Conservation (phyloP, 2,888 invertebrate species). For the Acrobeloides nanus region DNA sequence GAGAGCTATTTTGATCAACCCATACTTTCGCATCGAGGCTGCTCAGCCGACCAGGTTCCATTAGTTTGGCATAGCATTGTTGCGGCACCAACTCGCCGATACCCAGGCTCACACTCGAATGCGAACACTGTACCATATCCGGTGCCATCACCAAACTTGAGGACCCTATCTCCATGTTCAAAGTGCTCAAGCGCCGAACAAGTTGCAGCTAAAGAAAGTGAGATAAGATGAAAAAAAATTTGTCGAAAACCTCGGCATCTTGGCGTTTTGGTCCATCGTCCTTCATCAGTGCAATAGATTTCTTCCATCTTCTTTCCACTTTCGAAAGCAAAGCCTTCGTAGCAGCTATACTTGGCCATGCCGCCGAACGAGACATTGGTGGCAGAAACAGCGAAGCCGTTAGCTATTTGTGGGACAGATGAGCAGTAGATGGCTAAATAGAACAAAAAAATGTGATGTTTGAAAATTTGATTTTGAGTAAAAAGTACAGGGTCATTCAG, state of each 20-base stretch:
- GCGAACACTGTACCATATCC: slow-evolving; percentile 52
- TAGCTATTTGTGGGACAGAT: slow-evolving; percentile 92
- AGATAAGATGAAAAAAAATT: not conserved
- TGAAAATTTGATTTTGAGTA: not conserved
- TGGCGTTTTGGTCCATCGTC: slow-evolving; percentile 47
- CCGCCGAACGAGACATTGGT: slow-evolving; percentile 89
- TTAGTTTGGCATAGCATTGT: slow-evolving; percentile 77
- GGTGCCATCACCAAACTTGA: slow-evolving; percentile 52
- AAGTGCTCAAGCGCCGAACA: slow-evolving; percentile 49
- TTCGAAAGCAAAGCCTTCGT: slow-evolving; percentile 77
- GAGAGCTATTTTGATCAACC: slow-evolving; percentile 30
- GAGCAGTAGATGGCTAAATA: slow-evolving; percentile 72
- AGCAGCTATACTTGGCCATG: slow-evolving; percentile 87
- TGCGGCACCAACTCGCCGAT: slow-evolving; percentile 60
- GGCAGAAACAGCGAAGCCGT: slow-evolving; percentile 89
- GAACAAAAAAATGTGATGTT: no score
- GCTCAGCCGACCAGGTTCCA: slow-evolving; percentile 84
- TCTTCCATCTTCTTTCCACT: slow-evolving; percentile 61
- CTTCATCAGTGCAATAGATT: slow-evolving; percentile 48
- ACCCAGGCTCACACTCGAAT: slow-evolving; percentile 50
- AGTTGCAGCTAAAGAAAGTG: slow-evolving; percentile 37
- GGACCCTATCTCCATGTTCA: slow-evolving; percentile 39
- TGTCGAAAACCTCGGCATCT: slow-evolving; percentile 39
- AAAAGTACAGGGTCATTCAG: not conserved
- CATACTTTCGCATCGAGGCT: slow-evolving; percentile 86